These are phyloP conservation scores for Loris lydekkerianus DNA, from an alignment of 2,797 vertebrate species.

Conservation along the genomic window DNA sequence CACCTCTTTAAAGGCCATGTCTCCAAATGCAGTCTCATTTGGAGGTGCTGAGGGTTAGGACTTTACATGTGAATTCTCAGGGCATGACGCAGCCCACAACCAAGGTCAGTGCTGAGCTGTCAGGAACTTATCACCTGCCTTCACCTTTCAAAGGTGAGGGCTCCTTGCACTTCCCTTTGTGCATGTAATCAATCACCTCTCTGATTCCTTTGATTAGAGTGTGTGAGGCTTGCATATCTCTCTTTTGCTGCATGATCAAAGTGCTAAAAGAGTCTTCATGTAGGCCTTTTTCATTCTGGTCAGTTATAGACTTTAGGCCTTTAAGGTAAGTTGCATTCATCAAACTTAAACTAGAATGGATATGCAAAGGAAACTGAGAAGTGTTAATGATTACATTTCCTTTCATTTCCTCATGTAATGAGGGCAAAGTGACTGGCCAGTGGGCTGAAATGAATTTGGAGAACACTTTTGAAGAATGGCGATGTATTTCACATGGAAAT, in stretches of 20 bases:
- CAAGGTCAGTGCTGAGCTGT: too few relatives aligned
- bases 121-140: background rate
- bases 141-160: background rate
- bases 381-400: background rate
- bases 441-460: background rate
- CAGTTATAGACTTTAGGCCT: background rate
- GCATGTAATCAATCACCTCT: background rate
- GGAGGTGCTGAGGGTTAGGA: background rate
- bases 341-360: background rate
- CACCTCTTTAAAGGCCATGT: background rate
- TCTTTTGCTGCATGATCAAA: background rate
- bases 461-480: background rate
- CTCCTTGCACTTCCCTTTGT: background rate
- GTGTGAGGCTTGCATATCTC: background rate
- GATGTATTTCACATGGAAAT: background rate
- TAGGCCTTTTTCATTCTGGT: background rate
- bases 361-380: background rate
- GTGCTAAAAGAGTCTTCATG: background rate
- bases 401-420: background rate
- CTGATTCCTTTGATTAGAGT: background rate
- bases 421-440: background rate
- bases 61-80: background rate
- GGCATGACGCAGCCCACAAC: background rate
- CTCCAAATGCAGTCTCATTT: background rate
- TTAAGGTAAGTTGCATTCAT: background rate